Conservation (phyloP, 2,113 vertebrate genomes). For the Connochaetes taurinus region DNA sequence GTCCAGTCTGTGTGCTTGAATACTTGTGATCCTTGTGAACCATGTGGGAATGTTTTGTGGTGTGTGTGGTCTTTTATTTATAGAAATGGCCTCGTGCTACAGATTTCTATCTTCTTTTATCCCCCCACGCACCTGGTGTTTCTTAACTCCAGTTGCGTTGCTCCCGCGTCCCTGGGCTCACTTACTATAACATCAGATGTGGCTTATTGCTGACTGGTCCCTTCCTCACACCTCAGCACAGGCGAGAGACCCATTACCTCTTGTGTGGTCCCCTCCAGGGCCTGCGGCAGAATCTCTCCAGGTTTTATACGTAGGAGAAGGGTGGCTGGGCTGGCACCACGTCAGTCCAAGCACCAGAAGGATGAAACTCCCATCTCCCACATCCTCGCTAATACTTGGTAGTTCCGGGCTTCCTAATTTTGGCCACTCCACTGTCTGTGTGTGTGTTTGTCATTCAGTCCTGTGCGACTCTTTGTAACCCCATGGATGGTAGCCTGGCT, state of each 20-base stretch:
- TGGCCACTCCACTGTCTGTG: neutral
- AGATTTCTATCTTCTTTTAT: no score
- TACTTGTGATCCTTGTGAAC: neutral
- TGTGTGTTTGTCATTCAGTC: neutral
- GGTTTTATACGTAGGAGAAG: accelerated
- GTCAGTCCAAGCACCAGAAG: neutral
- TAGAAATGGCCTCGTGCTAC: neutral
- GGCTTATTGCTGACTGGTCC: neutral
- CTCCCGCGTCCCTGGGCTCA: accelerated
- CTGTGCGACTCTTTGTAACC: neutral
- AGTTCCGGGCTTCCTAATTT: neutral
- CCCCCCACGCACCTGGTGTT: neutral
- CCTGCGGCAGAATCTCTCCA: neutral
- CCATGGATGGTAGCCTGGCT: neutral
- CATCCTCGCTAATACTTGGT: neutral
- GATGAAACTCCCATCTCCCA: accelerated
- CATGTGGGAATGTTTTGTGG: neutral
- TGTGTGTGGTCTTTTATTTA: neutral
- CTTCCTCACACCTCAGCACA: neutral
- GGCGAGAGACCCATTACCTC: neutral
- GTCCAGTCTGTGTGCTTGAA: neutral
- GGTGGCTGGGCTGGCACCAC: neutral
- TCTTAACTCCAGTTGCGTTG: accelerated
- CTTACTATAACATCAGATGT: accelerated
- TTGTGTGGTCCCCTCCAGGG: neutral